Conservation (phyloP, 2,888 invertebrate genomes). For the Caenorhabditis parvicauda region DNA sequence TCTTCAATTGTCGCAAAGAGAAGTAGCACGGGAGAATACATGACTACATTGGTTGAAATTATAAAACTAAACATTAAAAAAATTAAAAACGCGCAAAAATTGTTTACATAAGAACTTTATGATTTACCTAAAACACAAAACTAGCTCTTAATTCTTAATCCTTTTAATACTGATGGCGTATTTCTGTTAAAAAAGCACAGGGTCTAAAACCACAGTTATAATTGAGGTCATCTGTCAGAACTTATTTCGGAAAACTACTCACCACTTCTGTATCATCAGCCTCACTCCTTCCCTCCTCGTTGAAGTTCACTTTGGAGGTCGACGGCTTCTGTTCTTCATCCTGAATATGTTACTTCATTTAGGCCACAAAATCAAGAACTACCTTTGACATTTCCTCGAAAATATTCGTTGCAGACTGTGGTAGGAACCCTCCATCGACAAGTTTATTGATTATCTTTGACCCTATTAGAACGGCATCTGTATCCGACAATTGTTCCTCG, state of each 20-base stretch:
- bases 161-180: no score
- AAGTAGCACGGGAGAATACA: no score
- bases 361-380: background rate
- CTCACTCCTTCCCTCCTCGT: constrained; percentile 22
- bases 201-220: no score
- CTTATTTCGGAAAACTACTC: background rate
- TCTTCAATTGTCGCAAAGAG: no score
- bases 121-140: no score
- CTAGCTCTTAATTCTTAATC: no score
- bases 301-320: constrained; percentile 9
- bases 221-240: no score
- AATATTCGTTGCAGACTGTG: constrained; percentile 18
- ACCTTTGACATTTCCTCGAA: constrained; percentile 16
- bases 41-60: no score
- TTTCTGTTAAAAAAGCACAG: background rate
- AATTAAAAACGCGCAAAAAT: no score
- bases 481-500: no score
- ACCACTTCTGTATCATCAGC: constrained; percentile 24
- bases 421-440: constrained; percentile 17
- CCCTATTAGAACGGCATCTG: constrained; percentile 16
- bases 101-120: no score
- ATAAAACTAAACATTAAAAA: background rate
- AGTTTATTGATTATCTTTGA: constrained; percentile 15
- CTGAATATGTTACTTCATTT: background rate
- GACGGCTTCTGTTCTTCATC: background rate